Evolutionary conservation across 1,140 invertebrate genomes (phyloP).

Genomic region (Drosophila guanche): DNA sequence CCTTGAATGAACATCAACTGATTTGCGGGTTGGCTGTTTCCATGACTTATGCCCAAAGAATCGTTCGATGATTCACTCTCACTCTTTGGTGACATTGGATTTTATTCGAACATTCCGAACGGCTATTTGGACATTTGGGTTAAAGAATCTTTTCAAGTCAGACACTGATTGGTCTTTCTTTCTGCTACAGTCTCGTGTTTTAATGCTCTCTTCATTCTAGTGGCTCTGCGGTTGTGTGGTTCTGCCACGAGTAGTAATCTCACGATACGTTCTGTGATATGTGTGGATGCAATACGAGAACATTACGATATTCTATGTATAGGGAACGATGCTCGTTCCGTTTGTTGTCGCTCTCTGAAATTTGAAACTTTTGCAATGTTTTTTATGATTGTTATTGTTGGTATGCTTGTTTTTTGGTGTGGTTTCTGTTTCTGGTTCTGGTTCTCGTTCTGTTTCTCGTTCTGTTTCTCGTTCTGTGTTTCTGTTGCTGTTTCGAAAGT

Average conservation of each 20-base stretch:
- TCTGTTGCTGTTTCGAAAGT: conserved; percentile 45
- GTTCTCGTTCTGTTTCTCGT: background rate
- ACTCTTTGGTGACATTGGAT: conserved; percentile 1
- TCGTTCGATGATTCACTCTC: no score
- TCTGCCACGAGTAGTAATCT: no score
- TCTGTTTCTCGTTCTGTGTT: conserved; percentile 1
- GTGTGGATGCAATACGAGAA: no score
- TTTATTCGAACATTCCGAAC: background rate
- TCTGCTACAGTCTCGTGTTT: background rate
- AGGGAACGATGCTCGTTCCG: background rate
- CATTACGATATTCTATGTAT: background rate
- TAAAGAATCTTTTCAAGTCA: conserved; percentile 21
- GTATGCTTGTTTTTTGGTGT: background rate
- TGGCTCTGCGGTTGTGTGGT: background rate
- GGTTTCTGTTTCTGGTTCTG: background rate
- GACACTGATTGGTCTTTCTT: background rate
- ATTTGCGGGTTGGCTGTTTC: no score
- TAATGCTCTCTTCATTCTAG: conserved; percentile 7
- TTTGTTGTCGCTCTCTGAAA: conserved; percentile 32
- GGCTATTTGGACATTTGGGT: conserved; percentile 25
- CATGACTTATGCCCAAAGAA: no score
- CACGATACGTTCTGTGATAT: no score
- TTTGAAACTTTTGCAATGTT: conserved; percentile 28
- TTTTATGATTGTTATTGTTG: conserved; percentile 4
- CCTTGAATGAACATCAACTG: no score